Percentiles rank a stretch among this genome's conserved stretches.
phyloP scores from a whole-genome alignment of 2,113 vertebrate genomes.

The Phalacrocorax brasilianus region DNA sequence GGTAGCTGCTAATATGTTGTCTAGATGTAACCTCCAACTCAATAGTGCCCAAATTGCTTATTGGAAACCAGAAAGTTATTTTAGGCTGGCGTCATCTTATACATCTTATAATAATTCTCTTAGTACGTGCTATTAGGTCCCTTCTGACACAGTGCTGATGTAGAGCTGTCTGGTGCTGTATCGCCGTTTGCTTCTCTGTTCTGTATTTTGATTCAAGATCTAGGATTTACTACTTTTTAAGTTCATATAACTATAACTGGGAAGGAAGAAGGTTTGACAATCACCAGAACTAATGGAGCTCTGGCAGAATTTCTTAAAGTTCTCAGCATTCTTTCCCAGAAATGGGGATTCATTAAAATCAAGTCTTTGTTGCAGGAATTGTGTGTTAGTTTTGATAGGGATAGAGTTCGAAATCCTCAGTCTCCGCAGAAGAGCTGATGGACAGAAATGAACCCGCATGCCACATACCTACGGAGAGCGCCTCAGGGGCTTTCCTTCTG shows the following conservation, averaged over 20 bases:
- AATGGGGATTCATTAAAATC: neutral
- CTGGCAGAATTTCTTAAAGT: neutral
- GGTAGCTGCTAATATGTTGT: neutral
- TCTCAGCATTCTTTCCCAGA: neutral
- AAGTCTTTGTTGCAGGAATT: neutral
- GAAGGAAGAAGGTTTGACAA: neutral
- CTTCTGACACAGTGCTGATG: neutral
- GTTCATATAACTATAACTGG: neutral
- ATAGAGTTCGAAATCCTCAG: neutral
- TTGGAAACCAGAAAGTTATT: neutral
- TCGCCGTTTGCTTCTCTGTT: neutral
- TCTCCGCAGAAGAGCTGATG: neutral
- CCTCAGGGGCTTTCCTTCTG: neutral
- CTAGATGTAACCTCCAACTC: neutral
- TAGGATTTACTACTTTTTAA: neutral
- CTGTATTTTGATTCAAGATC: neutral
- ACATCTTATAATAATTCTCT: neutral
- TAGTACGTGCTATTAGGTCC: neutral
- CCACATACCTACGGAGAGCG: neutral
- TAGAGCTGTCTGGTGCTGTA: neutral
- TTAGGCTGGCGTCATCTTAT: neutral
- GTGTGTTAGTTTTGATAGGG: neutral
- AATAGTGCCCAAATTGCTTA: neutral
- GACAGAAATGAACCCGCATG: neutral
- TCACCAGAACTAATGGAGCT: neutral